Evolutionary conservation across 2,113 vertebrate genomes (phyloP).

Genomic region (Petroica traversi): DNA sequence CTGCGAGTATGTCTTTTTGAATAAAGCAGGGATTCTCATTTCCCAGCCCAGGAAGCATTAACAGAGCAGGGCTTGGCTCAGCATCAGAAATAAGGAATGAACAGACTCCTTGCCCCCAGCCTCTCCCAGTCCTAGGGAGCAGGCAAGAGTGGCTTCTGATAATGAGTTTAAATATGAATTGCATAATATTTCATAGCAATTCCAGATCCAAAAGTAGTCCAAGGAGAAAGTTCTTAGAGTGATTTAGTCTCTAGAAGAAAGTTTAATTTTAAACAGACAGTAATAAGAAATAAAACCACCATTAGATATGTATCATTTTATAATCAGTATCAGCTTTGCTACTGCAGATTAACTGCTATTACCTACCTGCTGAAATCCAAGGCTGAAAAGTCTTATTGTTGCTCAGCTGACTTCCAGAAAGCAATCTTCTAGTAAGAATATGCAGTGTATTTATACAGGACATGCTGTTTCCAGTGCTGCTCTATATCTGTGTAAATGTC

Average conservation of each 20-base stretch:
- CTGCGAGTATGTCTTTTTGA: not conserved
- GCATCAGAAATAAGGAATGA: not conserved
- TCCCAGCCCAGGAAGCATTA: not conserved
- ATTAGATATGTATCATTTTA: slow-evolving; percentile 3
- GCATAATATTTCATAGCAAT: not conserved
- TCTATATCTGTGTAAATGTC: fast-evolving
- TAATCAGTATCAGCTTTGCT: not conserved
- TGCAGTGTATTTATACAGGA: not conserved
- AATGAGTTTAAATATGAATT: not conserved
- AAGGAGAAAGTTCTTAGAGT: not conserved
- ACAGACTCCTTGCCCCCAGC: not conserved
- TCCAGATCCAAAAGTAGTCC: not conserved
- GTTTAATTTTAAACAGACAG: not conserved
- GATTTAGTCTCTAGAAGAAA: not conserved
- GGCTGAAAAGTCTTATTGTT: not conserved
- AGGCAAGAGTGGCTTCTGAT: not conserved
- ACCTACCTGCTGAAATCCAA: not conserved
- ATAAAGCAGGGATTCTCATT: not conserved
- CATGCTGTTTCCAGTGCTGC: not conserved
- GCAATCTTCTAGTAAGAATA: not conserved
- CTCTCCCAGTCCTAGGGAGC: not conserved
- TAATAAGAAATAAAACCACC: not conserved
- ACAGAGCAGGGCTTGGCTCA: not conserved
- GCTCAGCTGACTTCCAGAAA: not conserved
- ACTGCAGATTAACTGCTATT: not conserved